A percentile compares a stretch with the other conserved stretches of the same genome.
These are phyloP conservation scores for Bombus huntii DNA, from an alignment of 1,140 invertebrate species.

Conservation along the genomic window DNA sequence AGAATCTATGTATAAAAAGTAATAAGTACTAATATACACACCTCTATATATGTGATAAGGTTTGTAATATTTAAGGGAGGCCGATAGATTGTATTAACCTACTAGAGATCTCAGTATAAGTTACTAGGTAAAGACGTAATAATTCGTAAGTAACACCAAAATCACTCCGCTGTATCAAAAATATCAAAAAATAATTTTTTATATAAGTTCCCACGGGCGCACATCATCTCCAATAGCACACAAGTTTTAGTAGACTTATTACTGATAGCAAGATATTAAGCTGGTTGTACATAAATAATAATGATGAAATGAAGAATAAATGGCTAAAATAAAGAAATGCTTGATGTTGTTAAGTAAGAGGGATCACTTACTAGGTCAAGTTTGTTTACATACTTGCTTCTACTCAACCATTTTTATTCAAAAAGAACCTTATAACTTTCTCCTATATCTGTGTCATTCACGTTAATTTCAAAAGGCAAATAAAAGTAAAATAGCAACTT, in stretches of 20 bases:
- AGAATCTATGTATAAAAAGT: slow-evolving; percentile 75
- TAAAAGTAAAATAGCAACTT: not conserved
- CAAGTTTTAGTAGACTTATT: slow-evolving; percentile 74
- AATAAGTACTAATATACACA: slow-evolving; percentile 69
- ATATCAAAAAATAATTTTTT: slow-evolving; percentile 81
- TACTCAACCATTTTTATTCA: slow-evolving; percentile 17
- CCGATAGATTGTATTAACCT: slow-evolving; percentile 77
- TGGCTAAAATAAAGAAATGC: slow-evolving; percentile 74
- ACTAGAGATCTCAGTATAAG: slow-evolving; percentile 82
- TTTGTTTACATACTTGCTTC: slow-evolving; percentile 42
- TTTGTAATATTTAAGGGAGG: slow-evolving; percentile 77
- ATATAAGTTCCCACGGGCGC: slow-evolving; percentile 80
- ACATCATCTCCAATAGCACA: slow-evolving; percentile 80
- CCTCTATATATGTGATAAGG: slow-evolving; percentile 79
- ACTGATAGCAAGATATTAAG: slow-evolving; percentile 70
- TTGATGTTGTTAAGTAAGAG: slow-evolving; percentile 80
- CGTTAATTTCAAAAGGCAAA: not conserved
- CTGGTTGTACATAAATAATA: slow-evolving; percentile 81
- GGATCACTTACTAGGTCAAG: slow-evolving; percentile 39
- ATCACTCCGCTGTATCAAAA: slow-evolving; percentile 79
- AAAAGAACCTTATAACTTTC: slow-evolving; percentile 8
- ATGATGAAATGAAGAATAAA: slow-evolving; percentile 76
- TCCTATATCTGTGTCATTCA: slow-evolving; percentile 10
- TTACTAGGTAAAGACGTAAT: slow-evolving; percentile 68
- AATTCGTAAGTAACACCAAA: slow-evolving; percentile 81